Percentiles rank a stretch among this genome's conserved stretches.
Evolutionary conservation across 2,888 invertebrate genomes (phyloP).

Genomic region (Lathronympha strigana): DNA sequence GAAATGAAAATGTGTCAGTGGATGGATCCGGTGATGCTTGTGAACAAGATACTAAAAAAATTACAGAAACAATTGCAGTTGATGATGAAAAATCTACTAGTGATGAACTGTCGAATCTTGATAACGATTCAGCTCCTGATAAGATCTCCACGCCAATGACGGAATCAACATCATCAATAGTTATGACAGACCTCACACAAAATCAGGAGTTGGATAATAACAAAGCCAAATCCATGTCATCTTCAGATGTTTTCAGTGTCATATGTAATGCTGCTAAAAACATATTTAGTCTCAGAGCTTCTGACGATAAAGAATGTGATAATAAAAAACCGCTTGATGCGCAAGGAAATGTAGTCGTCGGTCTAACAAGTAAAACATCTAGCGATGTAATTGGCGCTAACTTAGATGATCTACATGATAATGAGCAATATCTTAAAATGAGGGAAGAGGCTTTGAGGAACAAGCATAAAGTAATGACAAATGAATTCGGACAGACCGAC

Average conservation of each 20-base stretch:
- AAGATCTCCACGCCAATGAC: slow-evolving; percentile 42
- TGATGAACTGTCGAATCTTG: neutral
- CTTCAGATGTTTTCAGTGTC: slow-evolving; percentile 64
- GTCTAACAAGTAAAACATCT: slow-evolving; percentile 58
- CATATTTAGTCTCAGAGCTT: slow-evolving; percentile 62
- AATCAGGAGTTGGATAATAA: slow-evolving; percentile 49
- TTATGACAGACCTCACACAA: slow-evolving; percentile 44
- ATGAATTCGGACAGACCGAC: slow-evolving; percentile 74
- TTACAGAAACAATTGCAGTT: neutral
- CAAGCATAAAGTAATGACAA: slow-evolving; percentile 79
- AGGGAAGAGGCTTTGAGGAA: slow-evolving; percentile 76
- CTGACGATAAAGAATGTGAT: slow-evolving; percentile 58
- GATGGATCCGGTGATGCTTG: slow-evolving; percentile 60
- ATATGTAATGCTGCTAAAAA: slow-evolving; percentile 71
- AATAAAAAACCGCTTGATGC: slow-evolving; percentile 66
- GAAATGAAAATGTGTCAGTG: slow-evolving; percentile 60
- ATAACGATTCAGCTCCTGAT: slow-evolving; percentile 38
- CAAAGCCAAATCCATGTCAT: slow-evolving; percentile 54
- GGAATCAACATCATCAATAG: slow-evolving; percentile 48
- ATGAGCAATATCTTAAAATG: slow-evolving; percentile 64
- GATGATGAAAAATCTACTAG: neutral
- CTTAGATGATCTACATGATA: slow-evolving; percentile 60
- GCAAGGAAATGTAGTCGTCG: slow-evolving; percentile 68
- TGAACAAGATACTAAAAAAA: slow-evolving; percentile 47
- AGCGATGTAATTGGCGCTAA: slow-evolving; percentile 67